Conservation (phyloP, 2,797 vertebrate genomes). For the Agapornis canus region DNA sequence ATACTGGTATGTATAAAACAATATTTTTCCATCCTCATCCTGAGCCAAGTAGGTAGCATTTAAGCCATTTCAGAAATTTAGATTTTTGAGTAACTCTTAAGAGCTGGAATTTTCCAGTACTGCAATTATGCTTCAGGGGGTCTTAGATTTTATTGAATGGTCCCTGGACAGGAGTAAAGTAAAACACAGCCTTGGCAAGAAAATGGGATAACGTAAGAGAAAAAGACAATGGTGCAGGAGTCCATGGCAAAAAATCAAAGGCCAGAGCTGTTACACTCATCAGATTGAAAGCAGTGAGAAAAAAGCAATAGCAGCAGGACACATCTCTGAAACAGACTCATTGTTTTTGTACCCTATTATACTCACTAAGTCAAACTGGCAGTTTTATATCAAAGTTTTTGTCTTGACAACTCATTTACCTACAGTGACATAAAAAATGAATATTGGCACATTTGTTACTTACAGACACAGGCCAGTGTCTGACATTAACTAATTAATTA, state of each 20-base stretch:
- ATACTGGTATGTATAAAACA: neutral
- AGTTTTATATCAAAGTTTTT: slow-evolving; percentile 64
- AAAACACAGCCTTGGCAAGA: slow-evolving; percentile 30
- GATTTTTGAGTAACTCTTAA: neutral
- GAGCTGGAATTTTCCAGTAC: slow-evolving; percentile 32
- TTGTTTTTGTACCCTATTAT: slow-evolving; percentile 60
- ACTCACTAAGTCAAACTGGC: slow-evolving; percentile 64
- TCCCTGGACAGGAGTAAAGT: slow-evolving; percentile 10
- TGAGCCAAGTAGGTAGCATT: neutral
- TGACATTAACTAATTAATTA: slow-evolving; percentile 74
- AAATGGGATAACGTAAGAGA: slow-evolving; percentile 10
- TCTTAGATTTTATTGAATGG: slow-evolving; percentile 41
- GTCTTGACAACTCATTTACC: slow-evolving; percentile 76
- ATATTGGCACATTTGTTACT: slow-evolving; percentile 65
- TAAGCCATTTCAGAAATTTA: neutral
- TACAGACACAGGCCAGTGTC: slow-evolving; percentile 54
- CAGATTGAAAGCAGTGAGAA: slow-evolving; percentile 19
- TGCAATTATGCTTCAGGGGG: slow-evolving; percentile 34
- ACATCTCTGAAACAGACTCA: slow-evolving; percentile 55
- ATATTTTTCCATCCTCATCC: neutral
- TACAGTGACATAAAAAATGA: slow-evolving; percentile 66
- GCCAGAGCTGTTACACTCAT: slow-evolving; percentile 26
- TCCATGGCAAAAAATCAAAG: slow-evolving; percentile 44
- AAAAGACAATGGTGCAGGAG: slow-evolving; percentile 28
- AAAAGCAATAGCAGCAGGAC: slow-evolving; percentile 32